phyloP scores from a whole-genome alignment of 2,113 vertebrate genomes.

The Rhynchopsitta pachyrhyncha region DNA sequence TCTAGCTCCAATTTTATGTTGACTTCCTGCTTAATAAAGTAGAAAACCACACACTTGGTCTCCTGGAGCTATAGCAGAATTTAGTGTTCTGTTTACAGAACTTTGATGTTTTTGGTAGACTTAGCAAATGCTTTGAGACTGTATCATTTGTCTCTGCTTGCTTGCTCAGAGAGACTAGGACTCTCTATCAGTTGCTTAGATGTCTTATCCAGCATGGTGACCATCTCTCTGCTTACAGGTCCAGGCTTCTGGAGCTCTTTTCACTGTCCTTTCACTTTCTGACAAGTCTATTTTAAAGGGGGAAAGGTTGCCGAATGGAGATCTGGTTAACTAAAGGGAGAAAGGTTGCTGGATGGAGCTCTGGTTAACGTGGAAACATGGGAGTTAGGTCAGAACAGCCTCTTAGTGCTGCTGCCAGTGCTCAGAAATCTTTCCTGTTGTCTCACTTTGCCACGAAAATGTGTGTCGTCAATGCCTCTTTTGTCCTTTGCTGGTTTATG shows the following conservation, averaged over 20 bases:
- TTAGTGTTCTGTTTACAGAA: neutral
- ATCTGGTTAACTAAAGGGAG: neutral
- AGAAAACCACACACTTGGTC: neutral
- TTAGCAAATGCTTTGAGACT: constrained; percentile 37
- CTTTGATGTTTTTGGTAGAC: neutral
- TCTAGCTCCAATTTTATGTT: neutral
- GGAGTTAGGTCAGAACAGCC: neutral
- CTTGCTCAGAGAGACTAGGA: constrained; percentile 25
- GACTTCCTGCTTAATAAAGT: constrained; percentile 14
- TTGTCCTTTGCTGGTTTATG: neutral
- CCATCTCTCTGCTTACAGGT: neutral
- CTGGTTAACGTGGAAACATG: neutral
- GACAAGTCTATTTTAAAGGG: neutral
- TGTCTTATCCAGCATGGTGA: constrained; percentile 20
- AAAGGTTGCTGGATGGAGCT: neutral
- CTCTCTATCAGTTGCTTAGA: constrained; percentile 31
- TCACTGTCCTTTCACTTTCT: neutral
- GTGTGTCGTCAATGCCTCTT: neutral
- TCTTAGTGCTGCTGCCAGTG: neutral
- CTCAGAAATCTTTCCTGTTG: neutral
- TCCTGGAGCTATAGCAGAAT: neutral
- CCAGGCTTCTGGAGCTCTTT: neutral
- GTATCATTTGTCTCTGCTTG: constrained; percentile 42
- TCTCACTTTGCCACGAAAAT: neutral
- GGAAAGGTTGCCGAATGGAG: neutral